These are phyloP conservation scores for Drosophila leonis DNA, from an alignment of 2,888 invertebrate genomes.

Conservation along the genomic window DNA sequence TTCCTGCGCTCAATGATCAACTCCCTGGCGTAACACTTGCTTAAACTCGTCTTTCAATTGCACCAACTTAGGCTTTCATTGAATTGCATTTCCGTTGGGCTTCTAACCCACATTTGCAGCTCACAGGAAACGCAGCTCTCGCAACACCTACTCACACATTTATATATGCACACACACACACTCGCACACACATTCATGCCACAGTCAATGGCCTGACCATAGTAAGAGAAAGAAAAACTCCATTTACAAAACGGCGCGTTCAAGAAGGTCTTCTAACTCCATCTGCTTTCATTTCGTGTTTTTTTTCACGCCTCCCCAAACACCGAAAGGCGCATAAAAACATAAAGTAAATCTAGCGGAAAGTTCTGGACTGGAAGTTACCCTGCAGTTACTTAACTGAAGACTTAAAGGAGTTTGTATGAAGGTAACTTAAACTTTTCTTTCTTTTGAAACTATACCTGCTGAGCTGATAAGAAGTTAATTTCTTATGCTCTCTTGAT, in stretches of 20 bases:
- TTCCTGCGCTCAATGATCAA: not conserved
- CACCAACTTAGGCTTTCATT: conserved; percentile 13
- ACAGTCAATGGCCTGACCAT: conserved; percentile 55
- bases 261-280: conserved; percentile 34
- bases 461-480: not conserved
- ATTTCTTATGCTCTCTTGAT: not conserved
- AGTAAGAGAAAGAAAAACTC: conserved; percentile 42
- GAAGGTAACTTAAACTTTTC: too few species aligned
- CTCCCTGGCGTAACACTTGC: not conserved
- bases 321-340: conserved; percentile 39
- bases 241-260: conserved; percentile 37
- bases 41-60: conserved; percentile 26
- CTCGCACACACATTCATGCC: conserved; percentile 27
- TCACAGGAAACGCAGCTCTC: conserved; percentile 2
- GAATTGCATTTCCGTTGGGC: conserved; percentile 32
- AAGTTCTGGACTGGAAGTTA: conserved; percentile 4
- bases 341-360: not conserved
- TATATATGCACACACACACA: conserved; percentile 37
- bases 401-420: not conserved
- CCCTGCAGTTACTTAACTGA: not conserved
- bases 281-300: conserved; percentile 15
- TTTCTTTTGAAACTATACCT: not conserved
- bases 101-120: conserved; percentile 46
- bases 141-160: conserved; percentile 20
- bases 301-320: conserved; percentile 66